Evolutionary conservation across 2,113 vertebrate genomes (phyloP), one percentile per base, ranked within the genome.

Genomic region (Saimiri boliviensis): DNA sequence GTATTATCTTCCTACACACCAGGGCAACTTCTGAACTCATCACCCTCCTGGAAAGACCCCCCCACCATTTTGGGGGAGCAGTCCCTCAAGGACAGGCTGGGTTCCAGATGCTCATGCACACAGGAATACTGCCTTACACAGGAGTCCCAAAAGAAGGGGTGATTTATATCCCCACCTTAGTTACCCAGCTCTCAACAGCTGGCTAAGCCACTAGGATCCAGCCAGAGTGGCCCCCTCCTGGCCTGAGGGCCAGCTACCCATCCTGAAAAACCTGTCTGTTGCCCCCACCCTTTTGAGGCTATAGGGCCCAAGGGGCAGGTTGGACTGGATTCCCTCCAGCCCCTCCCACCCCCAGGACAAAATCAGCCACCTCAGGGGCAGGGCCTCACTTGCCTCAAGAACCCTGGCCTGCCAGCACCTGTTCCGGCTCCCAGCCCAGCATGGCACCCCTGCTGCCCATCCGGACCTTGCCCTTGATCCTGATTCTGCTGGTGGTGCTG

Each of bases 211-310:
- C 32, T 1, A 68, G 45, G 27, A 76, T 70, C 14, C 32, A 83
- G 79, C 10, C 4, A 42, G 68, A 23, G 79, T 56, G 49, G 45
- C 54, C n/a, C 21, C 3, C 19, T 79, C 68, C 20, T 17, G 45
- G 63, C 80, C 73, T 27, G 2, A 91, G 70, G 79, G 56, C 85
- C 71, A 45, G 82, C 56, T 95, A 56, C 56, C 52, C 40, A 58
- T 86, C 98, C 92, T 91, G 98, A 97, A 98, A 97, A 98, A 98
- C 98, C 96, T 95, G 98, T 96, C 94, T 79, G 19, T 19, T 35
- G 73, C 32, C 0, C 20, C 88, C 80, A n/a, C n/a, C 9, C 74
- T 27, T 77, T 77, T 40, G 30, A 93, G 94, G 89, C 91, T 54
- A 12, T 19, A 1, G 30, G 11, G 68, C 82, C 89, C 71, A 17